Conservation (phyloP, 2,888 invertebrate species). For the Chloromyia formosa region DNA sequence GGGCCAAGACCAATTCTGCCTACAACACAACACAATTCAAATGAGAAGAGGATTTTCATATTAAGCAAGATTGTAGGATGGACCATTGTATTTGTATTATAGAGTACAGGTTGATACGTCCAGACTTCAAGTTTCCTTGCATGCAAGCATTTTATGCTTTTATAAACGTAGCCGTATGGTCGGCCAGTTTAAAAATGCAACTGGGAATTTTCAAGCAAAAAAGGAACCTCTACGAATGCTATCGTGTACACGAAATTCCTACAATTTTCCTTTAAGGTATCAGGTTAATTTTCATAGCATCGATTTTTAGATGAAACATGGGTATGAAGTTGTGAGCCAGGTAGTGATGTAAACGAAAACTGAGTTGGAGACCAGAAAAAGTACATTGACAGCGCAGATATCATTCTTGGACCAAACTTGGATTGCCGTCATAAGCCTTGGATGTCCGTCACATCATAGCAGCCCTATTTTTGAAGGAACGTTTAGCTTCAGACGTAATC, state of each 20-base stretch:
- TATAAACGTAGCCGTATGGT: conserved; percentile 7
- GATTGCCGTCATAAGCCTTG: too few relatives aligned
- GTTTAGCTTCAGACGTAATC: too few relatives aligned
- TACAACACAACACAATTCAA: conserved; percentile 15
- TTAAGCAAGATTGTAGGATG: not conserved
- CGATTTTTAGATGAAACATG: too few relatives aligned
- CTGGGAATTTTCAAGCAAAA: not conserved
- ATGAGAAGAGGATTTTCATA: conserved; percentile 26
- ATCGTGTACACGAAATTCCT: not conserved
- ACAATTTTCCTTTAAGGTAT: too few relatives aligned
- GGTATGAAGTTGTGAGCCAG: too few relatives aligned
- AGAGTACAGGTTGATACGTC: not conserved
- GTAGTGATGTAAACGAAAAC: too few relatives aligned
- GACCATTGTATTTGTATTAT: not conserved
- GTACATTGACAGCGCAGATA: too few relatives aligned
- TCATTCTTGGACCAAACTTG: too few relatives aligned
- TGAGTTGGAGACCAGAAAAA: too few relatives aligned
- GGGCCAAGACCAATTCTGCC: conserved; percentile 4
- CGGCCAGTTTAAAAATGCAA: not conserved
- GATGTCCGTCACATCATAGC: too few relatives aligned
- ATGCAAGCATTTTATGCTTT: conserved; percentile 40
- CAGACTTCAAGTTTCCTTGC: conserved; percentile 36
- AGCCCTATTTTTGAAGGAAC: too few relatives aligned
- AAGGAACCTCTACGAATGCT: not conserved
- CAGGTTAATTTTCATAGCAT: too few relatives aligned